A percentile compares a stretch with the other conserved stretches of the same genome.
Evolutionary conservation across 2,888 invertebrate genomes (phyloP).

Genomic region (Amiota mariae): DNA sequence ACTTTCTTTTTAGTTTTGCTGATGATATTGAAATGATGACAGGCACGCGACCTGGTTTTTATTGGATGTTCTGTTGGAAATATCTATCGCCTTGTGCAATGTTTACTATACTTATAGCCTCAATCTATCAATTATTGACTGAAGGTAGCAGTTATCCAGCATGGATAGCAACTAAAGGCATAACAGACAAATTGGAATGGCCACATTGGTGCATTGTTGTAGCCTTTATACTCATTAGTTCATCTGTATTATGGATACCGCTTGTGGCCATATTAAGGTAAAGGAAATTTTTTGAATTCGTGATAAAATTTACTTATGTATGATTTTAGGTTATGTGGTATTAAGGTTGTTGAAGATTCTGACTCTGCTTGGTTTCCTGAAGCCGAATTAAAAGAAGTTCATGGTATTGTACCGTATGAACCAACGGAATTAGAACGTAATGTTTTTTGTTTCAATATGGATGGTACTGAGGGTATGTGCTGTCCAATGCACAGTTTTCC

Average conservation of each 20-base stretch:
- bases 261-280: constrained; percentile 86
- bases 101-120: constrained; percentile 88
- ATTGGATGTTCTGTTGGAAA: constrained; percentile 96
- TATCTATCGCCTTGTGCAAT: constrained; percentile 92
- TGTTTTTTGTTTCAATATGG: constrained; percentile 88
- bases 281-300: constrained; percentile 14
- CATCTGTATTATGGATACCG: constrained; percentile 92
- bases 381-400: constrained; percentile 89
- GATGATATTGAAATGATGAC: constrained; percentile 97
- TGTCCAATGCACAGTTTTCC: constrained; percentile 78
- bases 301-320: not conserved
- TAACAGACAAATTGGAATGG: constrained; percentile 87
- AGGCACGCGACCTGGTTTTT: constrained; percentile 88
- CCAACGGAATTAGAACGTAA: constrained; percentile 85
- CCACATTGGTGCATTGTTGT: constrained; percentile 87
- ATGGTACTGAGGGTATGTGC: constrained; percentile 88
- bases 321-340: constrained; percentile 82
- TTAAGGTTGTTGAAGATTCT: constrained; percentile 88
- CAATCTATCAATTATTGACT: constrained; percentile 84
- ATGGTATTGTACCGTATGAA: constrained; percentile 89
- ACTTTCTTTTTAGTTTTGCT: constrained; percentile 80
- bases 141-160: constrained; percentile 90
- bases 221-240: constrained; percentile 82
- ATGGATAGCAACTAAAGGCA: constrained; percentile 84
- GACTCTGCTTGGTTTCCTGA: constrained; percentile 95